Evolutionary conservation across 2,113 vertebrate species (phyloP).

Genomic region (Narcine bancroftii): DNA sequence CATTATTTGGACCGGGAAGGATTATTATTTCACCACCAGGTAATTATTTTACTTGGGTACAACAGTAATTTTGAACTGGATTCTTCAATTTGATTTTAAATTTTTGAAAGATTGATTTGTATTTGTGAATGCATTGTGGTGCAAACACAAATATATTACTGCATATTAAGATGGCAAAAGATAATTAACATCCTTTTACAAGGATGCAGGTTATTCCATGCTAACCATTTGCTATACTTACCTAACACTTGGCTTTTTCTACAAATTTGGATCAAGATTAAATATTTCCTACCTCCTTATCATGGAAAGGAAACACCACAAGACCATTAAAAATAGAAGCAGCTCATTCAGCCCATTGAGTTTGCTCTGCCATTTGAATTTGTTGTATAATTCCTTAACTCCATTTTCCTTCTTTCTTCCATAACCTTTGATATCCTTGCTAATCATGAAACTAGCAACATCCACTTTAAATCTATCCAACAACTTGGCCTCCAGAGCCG

Average conservation of each 20-base stretch:
- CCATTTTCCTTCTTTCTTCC: too few species aligned
- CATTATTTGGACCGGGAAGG: conserved; percentile 43
- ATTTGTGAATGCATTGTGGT: neutral
- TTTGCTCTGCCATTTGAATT: too few species aligned
- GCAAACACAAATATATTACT: neutral
- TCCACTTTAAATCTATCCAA: too few species aligned
- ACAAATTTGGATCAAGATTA: neutral
- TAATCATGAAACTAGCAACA: too few species aligned
- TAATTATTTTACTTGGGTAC: conserved; percentile 42
- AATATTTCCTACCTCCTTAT: neutral
- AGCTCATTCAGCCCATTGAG: too few species aligned
- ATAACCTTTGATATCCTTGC: too few species aligned
- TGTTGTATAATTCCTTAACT: too few species aligned
- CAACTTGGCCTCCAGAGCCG: too few species aligned
- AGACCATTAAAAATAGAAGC: too few species aligned
- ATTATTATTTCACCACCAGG: conserved; percentile 48
- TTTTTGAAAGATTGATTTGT: neutral
- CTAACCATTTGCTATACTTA: neutral
- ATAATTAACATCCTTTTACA: neutral
- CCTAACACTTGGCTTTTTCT: neutral
- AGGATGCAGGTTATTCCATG: neutral
- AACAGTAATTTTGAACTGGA: neutral
- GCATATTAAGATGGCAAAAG: neutral
- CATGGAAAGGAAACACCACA: neutral
- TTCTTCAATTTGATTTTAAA: neutral